Evolutionary conservation across 2,797 vertebrate species (phyloP).

Genomic region (Periophthalmus magnuspinnatus): DNA sequence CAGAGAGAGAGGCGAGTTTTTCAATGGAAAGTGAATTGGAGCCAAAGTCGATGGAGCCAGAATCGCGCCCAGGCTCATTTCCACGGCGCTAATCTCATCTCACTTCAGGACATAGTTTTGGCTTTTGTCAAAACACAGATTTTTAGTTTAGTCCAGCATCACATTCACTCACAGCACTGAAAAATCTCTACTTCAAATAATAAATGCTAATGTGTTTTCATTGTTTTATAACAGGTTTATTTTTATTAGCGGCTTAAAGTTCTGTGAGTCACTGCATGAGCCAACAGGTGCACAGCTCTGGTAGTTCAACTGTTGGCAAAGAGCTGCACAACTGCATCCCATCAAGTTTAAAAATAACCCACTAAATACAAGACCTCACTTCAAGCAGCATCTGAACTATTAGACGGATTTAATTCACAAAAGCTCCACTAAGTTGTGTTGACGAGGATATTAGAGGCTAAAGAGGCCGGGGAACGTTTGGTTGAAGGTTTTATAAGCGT

Average conservation of each 20-base stretch:
- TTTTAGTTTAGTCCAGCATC: no score
- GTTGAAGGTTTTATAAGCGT: no score
- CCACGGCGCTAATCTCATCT: no score
- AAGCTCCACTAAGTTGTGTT: background rate
- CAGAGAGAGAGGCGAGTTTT: no score
- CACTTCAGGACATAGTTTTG: no score
- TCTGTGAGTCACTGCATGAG: conserved; percentile 49
- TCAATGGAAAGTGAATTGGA: no score
- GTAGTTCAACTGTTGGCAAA: no score
- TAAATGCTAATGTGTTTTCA: background rate
- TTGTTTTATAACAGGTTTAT: conserved; percentile 19
- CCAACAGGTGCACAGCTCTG: conserved; percentile 41
- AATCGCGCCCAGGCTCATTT: no score
- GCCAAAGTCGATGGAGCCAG: no score
- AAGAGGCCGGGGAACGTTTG: no score
- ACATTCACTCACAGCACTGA: no score
- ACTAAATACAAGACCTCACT: background rate
- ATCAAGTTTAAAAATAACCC: conserved; percentile 32
- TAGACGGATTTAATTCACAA: background rate
- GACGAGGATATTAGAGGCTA: background rate
- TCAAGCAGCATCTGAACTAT: background rate
- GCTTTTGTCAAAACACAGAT: no score
- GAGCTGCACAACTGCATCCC: background rate
- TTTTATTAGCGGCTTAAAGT: conserved; percentile 29
- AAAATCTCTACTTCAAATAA: background rate